These are phyloP conservation scores for Ochotona princeps DNA, from an alignment of 2,113 vertebrate genomes.

Conservation along the genomic window DNA sequence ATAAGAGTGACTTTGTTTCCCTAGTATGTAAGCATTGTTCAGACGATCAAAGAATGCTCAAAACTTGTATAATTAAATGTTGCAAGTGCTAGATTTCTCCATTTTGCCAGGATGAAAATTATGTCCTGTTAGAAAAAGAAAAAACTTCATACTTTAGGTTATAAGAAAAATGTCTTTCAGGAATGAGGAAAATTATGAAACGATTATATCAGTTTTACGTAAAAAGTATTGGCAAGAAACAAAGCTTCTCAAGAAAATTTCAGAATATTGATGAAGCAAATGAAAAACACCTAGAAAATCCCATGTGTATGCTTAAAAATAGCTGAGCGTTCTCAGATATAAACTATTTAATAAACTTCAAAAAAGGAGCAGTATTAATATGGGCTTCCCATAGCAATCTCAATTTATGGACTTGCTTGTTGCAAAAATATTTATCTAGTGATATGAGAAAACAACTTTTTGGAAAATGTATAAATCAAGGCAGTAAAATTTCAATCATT, in stretches of 20 bases:
- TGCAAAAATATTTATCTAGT: slow-evolving; percentile 73
- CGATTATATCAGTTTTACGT: slow-evolving; percentile 10
- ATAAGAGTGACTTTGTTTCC: background rate
- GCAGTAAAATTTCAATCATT: slow-evolving; percentile 75
- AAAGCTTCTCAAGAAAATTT: slow-evolving; percentile 49
- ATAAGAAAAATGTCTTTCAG: slow-evolving; percentile 27
- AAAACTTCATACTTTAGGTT: background rate
- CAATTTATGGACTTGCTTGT: slow-evolving; percentile 72
- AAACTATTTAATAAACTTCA: slow-evolving; percentile 74
- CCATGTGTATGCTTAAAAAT: slow-evolving; percentile 50
- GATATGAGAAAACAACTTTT: slow-evolving; percentile 68
- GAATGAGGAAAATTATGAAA: slow-evolving; percentile 30
- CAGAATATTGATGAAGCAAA: slow-evolving; percentile 50
- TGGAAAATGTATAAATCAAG: slow-evolving; percentile 76
- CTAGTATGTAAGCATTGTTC: background rate
- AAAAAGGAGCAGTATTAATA: slow-evolving; percentile 57
- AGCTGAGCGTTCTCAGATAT: slow-evolving; percentile 59
- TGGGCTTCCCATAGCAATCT: slow-evolving; percentile 31
- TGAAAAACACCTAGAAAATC: slow-evolving; percentile 61
- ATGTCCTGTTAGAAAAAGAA: slow-evolving; percentile 17
- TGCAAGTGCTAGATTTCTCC: background rate
- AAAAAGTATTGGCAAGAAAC: slow-evolving; percentile 18
- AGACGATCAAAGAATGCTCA: background rate
- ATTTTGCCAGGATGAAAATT: slow-evolving; percentile 36
- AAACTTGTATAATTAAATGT: slow-evolving; percentile 38